phyloP scores from a whole-genome alignment of 2,888 invertebrate species.

The Tiphia femorata region DNA sequence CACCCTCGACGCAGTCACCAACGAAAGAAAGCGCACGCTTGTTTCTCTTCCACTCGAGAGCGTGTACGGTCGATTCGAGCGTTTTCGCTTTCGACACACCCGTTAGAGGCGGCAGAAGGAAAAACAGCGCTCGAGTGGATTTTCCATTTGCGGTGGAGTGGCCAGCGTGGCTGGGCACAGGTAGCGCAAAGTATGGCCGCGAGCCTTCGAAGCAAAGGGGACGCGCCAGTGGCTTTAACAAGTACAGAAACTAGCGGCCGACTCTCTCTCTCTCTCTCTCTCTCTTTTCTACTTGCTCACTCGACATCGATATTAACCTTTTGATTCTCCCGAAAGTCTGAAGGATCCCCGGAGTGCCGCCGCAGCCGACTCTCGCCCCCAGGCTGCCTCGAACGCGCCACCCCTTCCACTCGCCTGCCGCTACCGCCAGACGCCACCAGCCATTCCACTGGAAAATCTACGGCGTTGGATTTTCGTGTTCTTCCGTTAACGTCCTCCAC shows the following conservation, averaged over 20 bases:
- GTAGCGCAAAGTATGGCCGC: constrained; percentile 1
- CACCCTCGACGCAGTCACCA: no score
- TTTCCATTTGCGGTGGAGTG: constrained; percentile 18
- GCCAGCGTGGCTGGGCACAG: neutral
- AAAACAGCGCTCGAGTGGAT: constrained; percentile 25
- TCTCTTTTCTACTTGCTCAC: no score
- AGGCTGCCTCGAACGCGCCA: no score
- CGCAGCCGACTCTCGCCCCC: no score
- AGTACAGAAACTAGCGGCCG: constrained; percentile 24
- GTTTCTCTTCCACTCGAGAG: no score
- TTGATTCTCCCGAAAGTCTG: constrained; percentile 7
- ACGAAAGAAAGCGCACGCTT: no score
- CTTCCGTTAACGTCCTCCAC: neutral
- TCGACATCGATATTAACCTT: constrained; percentile 27
- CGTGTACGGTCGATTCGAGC: no score
- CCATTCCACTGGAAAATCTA: neutral
- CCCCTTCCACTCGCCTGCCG: no score
- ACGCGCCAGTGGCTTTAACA: constrained; percentile 13
- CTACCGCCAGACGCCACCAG: no score
- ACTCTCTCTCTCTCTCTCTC: no score
- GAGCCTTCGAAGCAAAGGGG: constrained; percentile 20
- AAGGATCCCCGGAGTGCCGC: neutral
- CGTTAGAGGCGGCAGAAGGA: no score
- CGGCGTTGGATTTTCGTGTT: neutral
- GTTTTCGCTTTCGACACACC: no score